Percentiles rank a stretch among this genome's conserved stretches.
phyloP scores from a whole-genome alignment of 2,797 vertebrate species.

The Geotrypetes seraphini region DNA sequence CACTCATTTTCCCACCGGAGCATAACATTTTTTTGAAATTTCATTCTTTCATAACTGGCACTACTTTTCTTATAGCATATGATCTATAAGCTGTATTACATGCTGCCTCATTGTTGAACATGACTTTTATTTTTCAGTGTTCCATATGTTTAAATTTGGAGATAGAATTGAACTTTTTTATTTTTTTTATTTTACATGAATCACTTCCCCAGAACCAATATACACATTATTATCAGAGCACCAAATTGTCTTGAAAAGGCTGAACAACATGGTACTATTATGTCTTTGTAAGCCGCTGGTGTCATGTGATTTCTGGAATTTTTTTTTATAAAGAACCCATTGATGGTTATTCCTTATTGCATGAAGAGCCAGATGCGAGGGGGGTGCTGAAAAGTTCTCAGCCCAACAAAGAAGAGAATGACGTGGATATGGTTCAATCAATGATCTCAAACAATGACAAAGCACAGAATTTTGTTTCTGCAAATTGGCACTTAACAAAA shows the following conservation, averaged over 20 bases:
- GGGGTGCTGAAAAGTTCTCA: no score
- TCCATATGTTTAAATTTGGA: slow-evolving; percentile 64
- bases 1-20: slow-evolving; percentile 55
- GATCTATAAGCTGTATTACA: slow-evolving; percentile 59
- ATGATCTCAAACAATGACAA: no score
- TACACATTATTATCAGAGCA: slow-evolving; percentile 58
- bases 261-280: slow-evolving; percentile 29
- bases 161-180: slow-evolving; percentile 56
- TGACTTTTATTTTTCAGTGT: slow-evolving; percentile 49
- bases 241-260: slow-evolving; percentile 41
- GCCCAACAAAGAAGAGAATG: no score
- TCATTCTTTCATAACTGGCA: slow-evolving; percentile 41
- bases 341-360: no score
- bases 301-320: not conserved
- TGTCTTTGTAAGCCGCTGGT: slow-evolving; percentile 37
- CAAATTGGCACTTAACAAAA: no score
- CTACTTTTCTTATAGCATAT: slow-evolving; percentile 46
- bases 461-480: no score
- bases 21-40: slow-evolving; percentile 54
- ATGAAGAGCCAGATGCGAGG: no score
- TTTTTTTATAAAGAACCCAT: no score
- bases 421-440: no score
- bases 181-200: slow-evolving; percentile 52
- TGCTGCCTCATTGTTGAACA: slow-evolving; percentile 45
- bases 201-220: slow-evolving; percentile 56